These are phyloP conservation scores for Phaethornis superciliosus DNA, from an alignment of 2,113 vertebrate genomes.

Conservation along the genomic window DNA sequence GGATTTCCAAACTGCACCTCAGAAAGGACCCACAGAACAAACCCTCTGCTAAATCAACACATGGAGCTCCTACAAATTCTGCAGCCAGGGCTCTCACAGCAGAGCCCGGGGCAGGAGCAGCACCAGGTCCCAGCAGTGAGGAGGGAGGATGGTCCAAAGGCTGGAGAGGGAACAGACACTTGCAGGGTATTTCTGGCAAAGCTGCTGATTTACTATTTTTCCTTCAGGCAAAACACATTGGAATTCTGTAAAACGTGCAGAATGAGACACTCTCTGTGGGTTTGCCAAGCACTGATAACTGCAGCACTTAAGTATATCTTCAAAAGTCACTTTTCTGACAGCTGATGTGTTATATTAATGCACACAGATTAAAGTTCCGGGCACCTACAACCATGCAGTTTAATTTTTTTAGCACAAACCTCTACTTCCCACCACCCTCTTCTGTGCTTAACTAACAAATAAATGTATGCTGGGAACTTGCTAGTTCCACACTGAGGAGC, in stretches of 20 bases:
- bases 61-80: accelerated
- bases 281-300: not conserved
- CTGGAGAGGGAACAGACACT: not conserved
- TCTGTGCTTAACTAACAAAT: not conserved
- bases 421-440: not conserved
- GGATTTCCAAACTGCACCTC: accelerated
- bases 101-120: not conserved
- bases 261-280: not conserved
- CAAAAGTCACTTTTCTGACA: not conserved
- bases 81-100: not conserved
- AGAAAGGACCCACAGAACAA: accelerated
- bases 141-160: not conserved
- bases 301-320: not conserved
- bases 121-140: no score
- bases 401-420: not conserved
- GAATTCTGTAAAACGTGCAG: not conserved
- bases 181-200: not conserved
- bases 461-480: not conserved
- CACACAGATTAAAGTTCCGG: accelerated
- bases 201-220: not conserved
- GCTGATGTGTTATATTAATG: not conserved
- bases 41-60: accelerated
- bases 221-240: not conserved
- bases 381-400: not conserved
- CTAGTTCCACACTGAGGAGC: not conserved